Evolutionary conservation across 2,113 vertebrate genomes (phyloP), one percentile per base, ranked within the genome.

Genomic region (Dicrurus megarhynchus): DNA sequence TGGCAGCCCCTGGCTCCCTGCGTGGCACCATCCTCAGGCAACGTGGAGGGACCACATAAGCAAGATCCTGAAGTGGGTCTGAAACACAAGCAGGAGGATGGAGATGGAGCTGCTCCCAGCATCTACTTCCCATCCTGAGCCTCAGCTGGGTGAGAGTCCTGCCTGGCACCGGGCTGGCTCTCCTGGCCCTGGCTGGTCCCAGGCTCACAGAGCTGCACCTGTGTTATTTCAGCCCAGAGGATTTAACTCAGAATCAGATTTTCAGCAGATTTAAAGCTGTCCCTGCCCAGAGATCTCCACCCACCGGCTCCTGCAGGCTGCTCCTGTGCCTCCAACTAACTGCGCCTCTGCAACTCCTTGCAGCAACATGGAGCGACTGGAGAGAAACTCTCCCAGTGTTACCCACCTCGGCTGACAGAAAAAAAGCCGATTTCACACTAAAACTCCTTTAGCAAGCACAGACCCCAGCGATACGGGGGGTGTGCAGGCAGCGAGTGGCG

Each of bases 1-100:
- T 1, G 23, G 61, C 79, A 82, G 44, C 23, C 26, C 33, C 47
- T 3, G 9, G 50, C 27, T 77, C 60, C 60, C 69, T 3, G 63
- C 0, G 0, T 3, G 52, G 39, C 42, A 53, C 3, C 4, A 24
- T 2, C 23, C 35, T 59, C 33, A 3, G 69, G 44, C 30, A 52
- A 20, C 0, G n/a, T 17, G 47, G 35, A 65, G 39, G 26, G 44
- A 41, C 16, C 5, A 12, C 39, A 28, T 4, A 14, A 52, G 7
- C 3, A 10, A 68, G 27, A 61, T 16, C 41, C 18, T 1, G 20
- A 20, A 21, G 0, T 21, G n/a, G 53, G 22, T 42, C 26, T 49
- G 60, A 56, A 78, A 60, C 1, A 0, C 1, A 16, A 75, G 32
- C 16, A 26, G 71, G 69, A 53, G 60, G 67, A 61, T 14, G 67